Conservation (phyloP, 2,797 vertebrate species). For the Eulemur rubriventer region DNA sequence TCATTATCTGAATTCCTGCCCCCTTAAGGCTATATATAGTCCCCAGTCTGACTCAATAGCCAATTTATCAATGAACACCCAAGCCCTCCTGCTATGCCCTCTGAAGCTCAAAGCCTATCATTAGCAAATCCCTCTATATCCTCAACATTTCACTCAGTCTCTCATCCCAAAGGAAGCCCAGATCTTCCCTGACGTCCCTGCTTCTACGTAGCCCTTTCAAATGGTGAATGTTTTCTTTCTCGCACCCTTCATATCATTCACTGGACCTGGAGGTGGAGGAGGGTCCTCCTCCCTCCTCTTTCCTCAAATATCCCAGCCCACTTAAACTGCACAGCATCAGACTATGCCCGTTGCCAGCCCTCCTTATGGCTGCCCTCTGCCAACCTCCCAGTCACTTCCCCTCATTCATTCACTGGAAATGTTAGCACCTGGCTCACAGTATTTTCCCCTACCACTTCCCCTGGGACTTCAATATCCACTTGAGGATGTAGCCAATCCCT, state of each 20-base stretch:
- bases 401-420: not conserved
- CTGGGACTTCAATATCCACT: not conserved
- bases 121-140: not conserved
- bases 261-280: not conserved
- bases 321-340: not conserved
- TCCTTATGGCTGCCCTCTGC: not conserved
- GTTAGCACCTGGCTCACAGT: not conserved
- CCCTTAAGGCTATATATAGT: not conserved
- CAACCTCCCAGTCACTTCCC: not conserved
- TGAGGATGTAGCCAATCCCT: not conserved
- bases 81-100: not conserved
- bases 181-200: not conserved
- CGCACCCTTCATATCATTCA: not conserved
- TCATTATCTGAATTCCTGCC: not conserved
- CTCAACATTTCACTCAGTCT: slow-evolving; percentile 19
- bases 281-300: not conserved
- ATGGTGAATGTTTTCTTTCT: not conserved
- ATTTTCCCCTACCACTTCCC: not conserved
- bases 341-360: not conserved
- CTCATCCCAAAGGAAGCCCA: slow-evolving; percentile 10
- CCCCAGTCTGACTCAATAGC: not conserved
- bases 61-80: not conserved
- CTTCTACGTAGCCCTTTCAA: not conserved
- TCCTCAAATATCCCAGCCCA: not conserved
- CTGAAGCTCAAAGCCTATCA: slow-evolving; percentile 25